phyloP scores from a whole-genome alignment of 2,797 vertebrate genomes.

The Peromyscus aztecus region DNA sequence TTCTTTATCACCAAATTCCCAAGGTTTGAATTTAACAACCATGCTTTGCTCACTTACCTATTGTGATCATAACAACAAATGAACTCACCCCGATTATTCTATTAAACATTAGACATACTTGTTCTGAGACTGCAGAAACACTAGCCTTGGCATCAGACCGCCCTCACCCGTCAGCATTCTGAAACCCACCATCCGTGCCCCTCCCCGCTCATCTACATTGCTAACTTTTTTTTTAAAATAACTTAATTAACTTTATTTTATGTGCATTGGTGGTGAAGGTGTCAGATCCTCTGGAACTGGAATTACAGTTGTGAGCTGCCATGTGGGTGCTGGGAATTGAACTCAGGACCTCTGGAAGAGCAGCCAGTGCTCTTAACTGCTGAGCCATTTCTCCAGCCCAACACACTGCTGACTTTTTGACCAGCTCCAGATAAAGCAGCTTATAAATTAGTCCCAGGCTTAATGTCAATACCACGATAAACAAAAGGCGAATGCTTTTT shows the following conservation, averaged over 20 bases:
- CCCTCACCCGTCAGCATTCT: background rate
- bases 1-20: background rate
- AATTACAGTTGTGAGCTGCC: too few species aligned
- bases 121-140: background rate
- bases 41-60: conserved; percentile 37
- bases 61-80: conserved; percentile 13
- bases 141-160: background rate
- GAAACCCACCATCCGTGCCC: too few species aligned
- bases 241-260: too few species aligned
- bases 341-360: too few species aligned
- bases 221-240: background rate
- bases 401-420: background rate
- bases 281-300: too few species aligned
- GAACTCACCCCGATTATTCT: background rate
- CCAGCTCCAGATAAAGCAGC: background rate
- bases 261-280: too few species aligned
- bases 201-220: background rate
- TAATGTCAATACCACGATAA: background rate
- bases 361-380: too few species aligned
- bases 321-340: too few species aligned
- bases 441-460: background rate
- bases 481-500: background rate
- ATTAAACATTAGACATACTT: background rate
- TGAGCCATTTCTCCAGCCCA: too few species aligned
- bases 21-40: background rate